phyloP scores from a whole-genome alignment of 1,140 invertebrate genomes.

The Scaptodrosophila lebanonensis region DNA sequence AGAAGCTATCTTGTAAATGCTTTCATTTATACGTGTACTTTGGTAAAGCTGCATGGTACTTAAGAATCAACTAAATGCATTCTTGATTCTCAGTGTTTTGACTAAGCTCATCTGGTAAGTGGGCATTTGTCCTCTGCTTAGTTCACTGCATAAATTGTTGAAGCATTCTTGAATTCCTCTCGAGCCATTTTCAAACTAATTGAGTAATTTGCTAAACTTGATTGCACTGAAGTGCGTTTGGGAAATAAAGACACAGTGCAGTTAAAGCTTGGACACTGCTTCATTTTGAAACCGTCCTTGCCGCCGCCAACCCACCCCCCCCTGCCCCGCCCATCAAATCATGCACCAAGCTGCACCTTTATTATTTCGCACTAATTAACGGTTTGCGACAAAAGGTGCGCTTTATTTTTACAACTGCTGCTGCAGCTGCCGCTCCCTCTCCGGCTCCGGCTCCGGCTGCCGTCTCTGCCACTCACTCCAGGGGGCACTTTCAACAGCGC shows the following conservation, averaged over 20 bases:
- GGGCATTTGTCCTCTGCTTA: too few relatives aligned
- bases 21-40: too few relatives aligned
- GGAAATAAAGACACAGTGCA: neutral
- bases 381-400: conserved; percentile 61
- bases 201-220: conserved; percentile 15
- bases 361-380: conserved; percentile 72
- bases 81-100: too few relatives aligned
- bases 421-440: conserved; percentile 7
- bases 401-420: conserved; percentile 38
- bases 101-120: too few relatives aligned
- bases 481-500: conserved; percentile 8
- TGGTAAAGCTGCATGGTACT: too few relatives aligned
- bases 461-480: conserved; percentile 26
- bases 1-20: too few relatives aligned
- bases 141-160: conserved; percentile 40
- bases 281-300: neutral
- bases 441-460: neutral
- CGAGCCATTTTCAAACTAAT: conserved; percentile 26
- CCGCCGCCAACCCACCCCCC: neutral
- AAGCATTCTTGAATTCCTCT: conserved; percentile 5
- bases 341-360: conserved; percentile 26
- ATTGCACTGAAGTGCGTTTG: too few relatives aligned
- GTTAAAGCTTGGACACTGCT: conserved; percentile 14
- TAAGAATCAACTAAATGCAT: too few relatives aligned
- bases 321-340: neutral